Percentiles rank a stretch among this genome's conserved stretches.
Evolutionary conservation across 2,888 invertebrate species (phyloP).

Genomic region (Pammene fasciana): DNA sequence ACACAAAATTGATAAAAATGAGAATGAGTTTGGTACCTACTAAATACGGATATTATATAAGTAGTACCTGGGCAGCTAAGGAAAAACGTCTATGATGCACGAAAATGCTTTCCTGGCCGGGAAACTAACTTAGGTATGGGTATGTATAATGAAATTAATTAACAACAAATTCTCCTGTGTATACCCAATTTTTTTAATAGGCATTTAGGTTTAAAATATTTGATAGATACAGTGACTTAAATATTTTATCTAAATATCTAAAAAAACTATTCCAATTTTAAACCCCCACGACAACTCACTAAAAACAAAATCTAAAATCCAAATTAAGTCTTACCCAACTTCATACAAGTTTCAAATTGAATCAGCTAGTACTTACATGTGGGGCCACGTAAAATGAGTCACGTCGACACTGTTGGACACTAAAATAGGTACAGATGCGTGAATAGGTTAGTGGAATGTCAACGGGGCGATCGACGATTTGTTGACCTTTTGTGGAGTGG

Average conservation of each 20-base stretch:
- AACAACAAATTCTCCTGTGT: too few relatives aligned
- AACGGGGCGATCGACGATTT: constrained; percentile 63
- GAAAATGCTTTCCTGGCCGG: too few relatives aligned
- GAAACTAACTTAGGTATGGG: too few relatives aligned
- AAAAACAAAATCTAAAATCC: background rate
- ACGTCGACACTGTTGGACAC: constrained; percentile 47
- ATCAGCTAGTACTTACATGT: constrained; percentile 34
- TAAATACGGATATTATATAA: too few relatives aligned
- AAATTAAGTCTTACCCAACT: background rate
- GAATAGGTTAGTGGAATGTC: constrained; percentile 59
- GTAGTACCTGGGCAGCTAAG: too few relatives aligned
- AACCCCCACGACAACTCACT: background rate
- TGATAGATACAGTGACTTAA: too few relatives aligned
- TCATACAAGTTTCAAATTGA: constrained; percentile 3
- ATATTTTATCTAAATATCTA: background rate
- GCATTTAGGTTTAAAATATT: too few relatives aligned
- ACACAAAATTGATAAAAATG: too few relatives aligned
- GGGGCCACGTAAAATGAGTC: constrained; percentile 50
- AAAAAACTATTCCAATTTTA: background rate
- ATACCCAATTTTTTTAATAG: too few relatives aligned
- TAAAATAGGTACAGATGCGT: constrained; percentile 52
- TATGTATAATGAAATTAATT: too few relatives aligned
- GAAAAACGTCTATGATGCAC: too few relatives aligned
- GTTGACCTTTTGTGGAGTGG: constrained; percentile 64
- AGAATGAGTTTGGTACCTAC: too few relatives aligned